Percentiles rank a stretch among this genome's conserved stretches.
phyloP scores from a whole-genome alignment of 2,888 invertebrate genomes.

The Catocala sponsa region DNA sequence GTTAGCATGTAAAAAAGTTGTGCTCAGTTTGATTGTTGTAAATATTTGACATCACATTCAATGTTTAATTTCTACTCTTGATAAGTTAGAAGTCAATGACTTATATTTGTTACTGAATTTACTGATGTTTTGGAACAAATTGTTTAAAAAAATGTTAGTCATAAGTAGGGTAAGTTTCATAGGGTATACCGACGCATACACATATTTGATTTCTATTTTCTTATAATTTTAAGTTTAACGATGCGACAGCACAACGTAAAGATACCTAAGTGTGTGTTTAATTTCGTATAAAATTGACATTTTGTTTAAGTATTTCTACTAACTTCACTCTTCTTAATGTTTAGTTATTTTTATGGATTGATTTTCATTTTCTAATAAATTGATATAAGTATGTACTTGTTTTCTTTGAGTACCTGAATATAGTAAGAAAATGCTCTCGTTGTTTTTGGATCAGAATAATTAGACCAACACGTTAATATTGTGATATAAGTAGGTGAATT shows the following conservation, averaged over 20 bases:
- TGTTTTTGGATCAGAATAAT: no score
- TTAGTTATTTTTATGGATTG: conserved; percentile 83
- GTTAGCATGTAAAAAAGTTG: conserved; percentile 46
- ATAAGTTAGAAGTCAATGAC: conserved; percentile 59
- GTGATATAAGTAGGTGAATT: no score
- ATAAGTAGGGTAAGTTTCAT: conserved; percentile 63
- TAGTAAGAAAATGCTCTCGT: background rate
- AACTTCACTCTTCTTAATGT: conserved; percentile 73
- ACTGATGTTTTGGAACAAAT: conserved; percentile 76
- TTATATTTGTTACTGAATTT: conserved; percentile 74
- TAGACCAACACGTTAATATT: no score
- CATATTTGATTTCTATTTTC: conserved; percentile 57
- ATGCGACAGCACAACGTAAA: conserved; percentile 57
- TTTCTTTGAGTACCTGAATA: background rate
- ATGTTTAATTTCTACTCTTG: conserved; percentile 51
- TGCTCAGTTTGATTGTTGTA: conserved; percentile 68
- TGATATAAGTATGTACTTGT: conserved; percentile 53
- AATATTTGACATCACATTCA: conserved; percentile 78
- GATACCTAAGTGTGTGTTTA: conserved; percentile 59
- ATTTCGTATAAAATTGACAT: conserved; percentile 77
- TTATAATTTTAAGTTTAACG: conserved; percentile 47
- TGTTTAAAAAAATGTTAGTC: conserved; percentile 66
- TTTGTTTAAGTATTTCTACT: conserved; percentile 69
- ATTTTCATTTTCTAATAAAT: conserved; percentile 84
- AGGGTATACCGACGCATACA: conserved; percentile 63